Conservation (phyloP, 2,113 vertebrate genomes). For the Arenaria interpres region DNA sequence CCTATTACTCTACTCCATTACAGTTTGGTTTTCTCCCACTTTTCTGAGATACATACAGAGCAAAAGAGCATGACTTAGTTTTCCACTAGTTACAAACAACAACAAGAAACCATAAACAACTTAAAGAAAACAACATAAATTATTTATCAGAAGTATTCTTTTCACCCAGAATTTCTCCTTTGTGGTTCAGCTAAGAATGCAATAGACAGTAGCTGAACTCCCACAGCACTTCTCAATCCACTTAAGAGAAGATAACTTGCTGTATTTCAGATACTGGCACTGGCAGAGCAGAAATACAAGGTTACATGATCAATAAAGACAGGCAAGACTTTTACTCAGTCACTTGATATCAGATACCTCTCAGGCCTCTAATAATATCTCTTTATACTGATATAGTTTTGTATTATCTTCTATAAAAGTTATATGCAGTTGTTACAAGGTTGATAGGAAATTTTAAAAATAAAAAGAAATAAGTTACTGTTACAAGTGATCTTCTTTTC, state of each 20-base stretch:
- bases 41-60: not conserved
- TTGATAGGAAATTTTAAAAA: not conserved
- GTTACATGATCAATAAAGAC: not conserved
- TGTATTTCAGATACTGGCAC: not conserved
- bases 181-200: not conserved
- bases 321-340: not conserved
- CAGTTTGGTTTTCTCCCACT: not conserved
- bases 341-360: not conserved
- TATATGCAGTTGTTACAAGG: not conserved
- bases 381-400: not conserved
- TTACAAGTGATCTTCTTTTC: not conserved
- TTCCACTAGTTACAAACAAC: not conserved
- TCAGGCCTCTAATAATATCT: not conserved
- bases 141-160: constrained; percentile 25
- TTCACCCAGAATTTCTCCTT: not conserved
- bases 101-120: not conserved
- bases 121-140: constrained; percentile 7
- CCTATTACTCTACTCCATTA: not conserved
- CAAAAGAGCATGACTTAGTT: not conserved
- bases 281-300: not conserved
- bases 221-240: not conserved
- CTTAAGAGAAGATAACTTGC: not conserved
- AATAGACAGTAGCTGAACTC: not conserved
- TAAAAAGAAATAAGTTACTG: not conserved
- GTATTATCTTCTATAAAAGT: not conserved